These are phyloP conservation scores for Trachelipus rathkii DNA, from an alignment of 1,140 invertebrate genomes.

Conservation along the genomic window DNA sequence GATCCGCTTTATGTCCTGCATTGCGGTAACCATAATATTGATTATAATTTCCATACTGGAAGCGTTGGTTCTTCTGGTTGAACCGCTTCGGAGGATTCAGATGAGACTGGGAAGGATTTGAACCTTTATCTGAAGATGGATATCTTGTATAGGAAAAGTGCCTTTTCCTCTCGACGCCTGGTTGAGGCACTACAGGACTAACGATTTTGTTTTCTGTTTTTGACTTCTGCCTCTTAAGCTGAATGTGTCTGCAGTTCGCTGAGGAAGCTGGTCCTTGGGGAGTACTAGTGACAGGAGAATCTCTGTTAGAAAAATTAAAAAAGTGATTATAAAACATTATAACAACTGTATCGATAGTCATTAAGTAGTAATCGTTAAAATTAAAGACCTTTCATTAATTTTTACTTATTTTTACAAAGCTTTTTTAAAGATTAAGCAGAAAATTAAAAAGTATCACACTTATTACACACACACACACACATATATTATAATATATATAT, in stretches of 20 bases:
- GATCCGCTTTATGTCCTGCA: constrained; percentile 70
- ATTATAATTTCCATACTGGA: constrained; percentile 93
- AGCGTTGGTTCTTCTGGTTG: constrained; percentile 63
- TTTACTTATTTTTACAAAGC: no score
- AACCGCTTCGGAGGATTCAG: constrained; percentile 28
- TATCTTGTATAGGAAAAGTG: constrained; percentile 35
- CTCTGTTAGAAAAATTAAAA: neutral
- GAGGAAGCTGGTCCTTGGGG: neutral
- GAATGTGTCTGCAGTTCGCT: constrained; percentile 31
- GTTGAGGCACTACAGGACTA: constrained; percentile 83
- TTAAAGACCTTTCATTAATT: no score
- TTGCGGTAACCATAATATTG: constrained; percentile 95
- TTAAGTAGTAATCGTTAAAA: no score
- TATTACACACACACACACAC: no score
- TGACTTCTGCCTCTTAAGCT: constrained; percentile 36
- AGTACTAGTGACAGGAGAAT: neutral
- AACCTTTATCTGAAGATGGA: constrained; percentile 21
- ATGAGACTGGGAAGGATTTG: constrained; percentile 30
- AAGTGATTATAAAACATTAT: neutral
- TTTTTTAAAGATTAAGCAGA: no score
- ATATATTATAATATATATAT: no score
- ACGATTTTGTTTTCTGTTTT: constrained; percentile 69
- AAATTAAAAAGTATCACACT: no score
- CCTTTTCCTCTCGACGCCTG: constrained; percentile 63
- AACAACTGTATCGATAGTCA: no score